These are phyloP conservation scores for Drosophila neutralis DNA, from an alignment of 2,888 invertebrate species.

Conservation along the genomic window DNA sequence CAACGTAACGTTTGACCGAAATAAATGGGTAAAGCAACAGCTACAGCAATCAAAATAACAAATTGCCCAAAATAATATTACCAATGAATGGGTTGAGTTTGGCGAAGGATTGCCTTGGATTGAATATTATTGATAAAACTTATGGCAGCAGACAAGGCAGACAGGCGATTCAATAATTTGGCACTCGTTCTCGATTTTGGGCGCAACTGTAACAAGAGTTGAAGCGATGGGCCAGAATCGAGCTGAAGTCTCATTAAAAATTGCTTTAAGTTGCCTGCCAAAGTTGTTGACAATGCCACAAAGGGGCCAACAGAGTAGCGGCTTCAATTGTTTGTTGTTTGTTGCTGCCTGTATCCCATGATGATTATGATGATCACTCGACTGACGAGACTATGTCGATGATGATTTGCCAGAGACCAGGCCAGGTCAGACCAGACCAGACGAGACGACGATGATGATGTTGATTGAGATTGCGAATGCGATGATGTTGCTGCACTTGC, in stretches of 20 bases:
- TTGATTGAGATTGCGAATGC: constrained; percentile 44
- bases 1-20: constrained; percentile 64
- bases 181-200: constrained; percentile 31
- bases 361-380: constrained; percentile 41
- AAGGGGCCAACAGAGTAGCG: constrained; percentile 43
- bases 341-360: constrained; percentile 13
- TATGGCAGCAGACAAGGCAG: constrained; percentile 49
- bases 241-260: constrained; percentile 45
- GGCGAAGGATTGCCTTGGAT: constrained; percentile 61
- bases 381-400: constrained; percentile 51
- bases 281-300: constrained; percentile 32
- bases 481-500: constrained; percentile 72
- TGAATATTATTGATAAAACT: constrained; percentile 81
- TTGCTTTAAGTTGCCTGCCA: constrained; percentile 25
- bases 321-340: constrained; percentile 22
- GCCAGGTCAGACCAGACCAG: constrained; percentile 29
- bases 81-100: constrained; percentile 30
- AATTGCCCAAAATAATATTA: constrained; percentile 44
- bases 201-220: constrained; percentile 27
- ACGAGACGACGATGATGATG: constrained; percentile 43
- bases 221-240: constrained; percentile 9
- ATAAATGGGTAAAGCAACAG: constrained; percentile 55
- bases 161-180: constrained; percentile 63
- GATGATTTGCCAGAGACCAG: constrained; percentile 39
- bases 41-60: constrained; percentile 35